Evolutionary conservation across 1,140 invertebrate species (phyloP), one percentile per base, ranked within the genome.

Genomic region (Anastatus disparis): DNA sequence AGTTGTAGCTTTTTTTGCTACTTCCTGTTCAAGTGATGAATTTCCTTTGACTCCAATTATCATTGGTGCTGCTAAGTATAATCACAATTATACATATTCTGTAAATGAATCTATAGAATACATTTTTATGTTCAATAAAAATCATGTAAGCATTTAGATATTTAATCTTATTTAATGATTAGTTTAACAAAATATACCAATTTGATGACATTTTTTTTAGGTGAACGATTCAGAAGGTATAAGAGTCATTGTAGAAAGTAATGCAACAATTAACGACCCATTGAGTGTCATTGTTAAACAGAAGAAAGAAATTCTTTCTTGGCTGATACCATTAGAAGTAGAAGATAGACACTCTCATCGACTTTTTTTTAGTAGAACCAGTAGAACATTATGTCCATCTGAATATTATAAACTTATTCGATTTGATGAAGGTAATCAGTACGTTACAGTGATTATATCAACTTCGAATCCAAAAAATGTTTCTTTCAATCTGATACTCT

Each of bases 231-330:
- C 67, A 48, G 70, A 74, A 69, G 73, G 58, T 71, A 72, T 73
- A 6, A 78, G 88, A 8, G 80, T 87, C 29, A 74, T 71, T 62
- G 82, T 89, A 0, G 77, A 78, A 63, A 85, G 83, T 61, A 48
- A 69, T 13, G 75, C 81, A 26, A 79, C 80, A 24, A 70, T 73
- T 24, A 79, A 77, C 29, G 85, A 79, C 72, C 89, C 89, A 38
- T 74, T 89, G 13, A 81, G 89, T 65, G 82, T 89, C 71, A 87
- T 89, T 26, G 85, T 87, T 1, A 75, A 86, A 61, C 88, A 89
- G 79, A 87, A 88, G 65, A 81, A 84, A 62, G 83, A 84, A 38
- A 85, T 89, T 40, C 67, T 89, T 9, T 89, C 88, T 1, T 89
- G 88, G 89, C 83, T 86, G 74, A 77, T 89, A 48, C 89, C 88